phyloP scores from a whole-genome alignment of 1,140 invertebrate genomes.

The Ips typographus region DNA sequence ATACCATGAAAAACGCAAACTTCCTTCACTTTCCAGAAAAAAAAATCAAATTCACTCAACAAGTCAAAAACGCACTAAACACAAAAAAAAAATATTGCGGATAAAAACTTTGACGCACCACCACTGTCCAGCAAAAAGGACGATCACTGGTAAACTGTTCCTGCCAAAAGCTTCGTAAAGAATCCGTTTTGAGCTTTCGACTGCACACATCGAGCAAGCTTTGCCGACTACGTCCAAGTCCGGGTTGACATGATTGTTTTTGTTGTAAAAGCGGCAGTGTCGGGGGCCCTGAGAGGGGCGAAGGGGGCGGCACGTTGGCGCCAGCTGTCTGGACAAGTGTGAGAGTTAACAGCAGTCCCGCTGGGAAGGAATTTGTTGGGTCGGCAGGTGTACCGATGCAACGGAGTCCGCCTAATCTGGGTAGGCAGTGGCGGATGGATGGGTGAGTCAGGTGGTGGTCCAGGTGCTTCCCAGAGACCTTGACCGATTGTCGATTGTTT shows the following conservation, averaged over 20 bases:
- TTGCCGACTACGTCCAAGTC: slow-evolving; percentile 28
- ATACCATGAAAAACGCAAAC: slow-evolving; percentile 27
- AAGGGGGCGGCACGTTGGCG: slow-evolving; percentile 33
- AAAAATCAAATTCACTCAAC: slow-evolving; percentile 4
- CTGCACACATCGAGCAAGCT: slow-evolving; percentile 7
- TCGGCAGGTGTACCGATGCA: slow-evolving; percentile 36
- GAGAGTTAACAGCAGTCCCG: slow-evolving; percentile 41
- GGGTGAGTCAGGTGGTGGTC: slow-evolving; percentile 11
- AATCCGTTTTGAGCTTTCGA: background rate
- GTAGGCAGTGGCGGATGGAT: slow-evolving; percentile 32
- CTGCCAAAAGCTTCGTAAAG: too few species aligned
- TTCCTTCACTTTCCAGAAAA: slow-evolving; percentile 24
- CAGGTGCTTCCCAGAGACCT: slow-evolving; percentile 17
- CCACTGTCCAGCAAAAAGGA: too few species aligned
- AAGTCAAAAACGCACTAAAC: background rate
- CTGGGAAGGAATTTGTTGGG: slow-evolving; percentile 38
- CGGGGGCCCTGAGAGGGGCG: slow-evolving; percentile 17
- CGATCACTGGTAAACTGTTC: too few species aligned
- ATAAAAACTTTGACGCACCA: background rate
- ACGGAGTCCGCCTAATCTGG: slow-evolving; percentile 32
- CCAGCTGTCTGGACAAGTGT: slow-evolving; percentile 44
- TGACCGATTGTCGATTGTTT: slow-evolving; percentile 10
- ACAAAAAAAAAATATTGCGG: slow-evolving; percentile 1
- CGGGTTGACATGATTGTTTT: slow-evolving; percentile 42
- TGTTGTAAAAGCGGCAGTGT: slow-evolving; percentile 35